Evolutionary conservation across 2,888 invertebrate species (phyloP).

Genomic region (Neelides folsomi): DNA sequence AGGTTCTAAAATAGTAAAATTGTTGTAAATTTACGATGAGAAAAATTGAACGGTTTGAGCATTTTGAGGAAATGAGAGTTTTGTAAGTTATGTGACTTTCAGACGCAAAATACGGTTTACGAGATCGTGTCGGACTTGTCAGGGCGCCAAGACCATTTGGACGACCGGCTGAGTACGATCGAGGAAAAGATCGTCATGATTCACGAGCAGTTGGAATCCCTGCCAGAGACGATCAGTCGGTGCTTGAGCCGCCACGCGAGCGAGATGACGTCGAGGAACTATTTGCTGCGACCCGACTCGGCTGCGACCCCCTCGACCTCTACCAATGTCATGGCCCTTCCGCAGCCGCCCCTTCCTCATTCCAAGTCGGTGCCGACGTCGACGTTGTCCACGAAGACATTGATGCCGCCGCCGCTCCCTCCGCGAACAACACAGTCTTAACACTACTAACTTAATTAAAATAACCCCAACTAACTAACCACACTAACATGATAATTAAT

Average conservation of each 20-base stretch:
- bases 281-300: conserved; percentile 28
- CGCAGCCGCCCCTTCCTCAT: conserved; percentile 19
- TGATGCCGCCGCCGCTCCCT: conserved; percentile 17
- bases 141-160: conserved; percentile 79
- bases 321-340: neutral
- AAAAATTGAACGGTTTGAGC: no score
- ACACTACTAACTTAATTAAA: neutral
- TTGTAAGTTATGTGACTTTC: conserved; percentile 36
- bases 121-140: conserved; percentile 97
- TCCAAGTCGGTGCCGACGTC: conserved; percentile 34
- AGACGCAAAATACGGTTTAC: conserved; percentile 97
- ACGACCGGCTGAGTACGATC: conserved; percentile 80
- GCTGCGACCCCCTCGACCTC: conserved; percentile 10
- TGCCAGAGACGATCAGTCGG: conserved; percentile 36
- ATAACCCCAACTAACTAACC: neutral
- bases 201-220: conserved; percentile 59
- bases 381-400: conserved; percentile 17
- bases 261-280: conserved; percentile 17
- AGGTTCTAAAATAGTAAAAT: no score
- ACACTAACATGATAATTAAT: neutral
- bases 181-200: conserved; percentile 79
- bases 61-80: no score
- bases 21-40: no score
- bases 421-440: conserved; percentile 20
- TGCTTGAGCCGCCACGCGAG: conserved; percentile 25